Evolutionary conservation across 2,888 invertebrate species (phyloP), one percentile per base, ranked within the genome.

Genomic region (Acronicta psi): DNA sequence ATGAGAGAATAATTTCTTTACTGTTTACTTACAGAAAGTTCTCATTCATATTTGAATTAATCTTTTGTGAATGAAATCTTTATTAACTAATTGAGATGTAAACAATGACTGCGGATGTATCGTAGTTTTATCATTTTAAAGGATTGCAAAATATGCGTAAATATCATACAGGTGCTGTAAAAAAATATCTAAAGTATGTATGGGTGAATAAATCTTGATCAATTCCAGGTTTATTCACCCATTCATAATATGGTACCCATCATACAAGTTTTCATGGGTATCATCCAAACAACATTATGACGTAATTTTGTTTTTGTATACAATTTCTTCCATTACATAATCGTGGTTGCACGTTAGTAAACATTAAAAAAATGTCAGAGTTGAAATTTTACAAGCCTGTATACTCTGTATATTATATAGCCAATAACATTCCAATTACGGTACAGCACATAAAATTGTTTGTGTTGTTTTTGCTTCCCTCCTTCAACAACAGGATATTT

Each of bases 1-100:
- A 84, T 82, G 77, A 79, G 62, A 55, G 45, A 62, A 72, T 50
- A 77, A 79, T 76, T 73, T 78, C 69, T 70, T 68, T 51, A 77
- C 64, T 64, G 72, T 66, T 64, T 77, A 71, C 37, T 44, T 58
- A 70, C 64, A 75, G 69, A 75, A 78, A 73, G 67, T 73, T 55
- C 57, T 73, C 74, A 79, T 81, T 80, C 75, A 79, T 69, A 72
- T 70, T 72, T 59, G 61, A 56, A 72, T 75, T 64, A 64, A 73
- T 72, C 59, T 49, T 66, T 61, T 66, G 44, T 73, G 69, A 77
- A 76, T 74, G 70, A 67, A 68, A 59, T 60, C 65, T 65, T 31
- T n/a, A 61, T 40, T 44, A 38, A 61, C 56, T 47, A 55, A 57
- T 57, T 57, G 57, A 50, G 50, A 46, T 51, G 57, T 54, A 62